Conservation (phyloP, 2,888 invertebrate species). For the Amiota mariae region DNA sequence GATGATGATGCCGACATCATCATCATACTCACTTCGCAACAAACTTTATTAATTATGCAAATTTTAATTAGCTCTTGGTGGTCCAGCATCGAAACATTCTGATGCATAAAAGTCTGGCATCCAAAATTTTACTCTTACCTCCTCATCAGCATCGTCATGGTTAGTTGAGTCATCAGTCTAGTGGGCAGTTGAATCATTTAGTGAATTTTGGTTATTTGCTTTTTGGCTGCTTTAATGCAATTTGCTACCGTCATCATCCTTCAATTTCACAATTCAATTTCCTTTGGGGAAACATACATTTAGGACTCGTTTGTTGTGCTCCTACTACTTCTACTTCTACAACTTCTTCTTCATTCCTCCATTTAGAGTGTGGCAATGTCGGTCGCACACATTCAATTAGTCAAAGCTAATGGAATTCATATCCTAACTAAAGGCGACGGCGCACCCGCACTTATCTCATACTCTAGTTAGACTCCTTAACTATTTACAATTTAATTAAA, state of each 20-base stretch:
- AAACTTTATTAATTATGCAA: conserved; percentile 62
- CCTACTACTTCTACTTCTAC: no score
- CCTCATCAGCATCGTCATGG: no score
- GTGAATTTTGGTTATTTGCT: not conserved
- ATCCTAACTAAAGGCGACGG: conserved; percentile 20
- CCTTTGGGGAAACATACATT: conserved; percentile 36
- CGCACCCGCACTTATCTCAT: no score
- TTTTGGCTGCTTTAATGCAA: not conserved
- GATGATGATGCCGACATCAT: no score
- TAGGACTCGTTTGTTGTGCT: not conserved
- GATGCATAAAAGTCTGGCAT: no score
- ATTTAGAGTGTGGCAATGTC: conserved; percentile 42
- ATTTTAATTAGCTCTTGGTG: conserved; percentile 56
- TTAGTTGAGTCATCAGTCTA: no score
- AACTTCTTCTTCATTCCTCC: not conserved
- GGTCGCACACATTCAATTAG: conserved; percentile 56
- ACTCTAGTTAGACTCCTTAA: no score
- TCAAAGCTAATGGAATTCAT: conserved; percentile 17
- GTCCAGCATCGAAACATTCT: not conserved
- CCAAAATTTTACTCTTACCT: no score
- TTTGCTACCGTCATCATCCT: not conserved
- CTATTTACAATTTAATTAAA: conserved; percentile 28
- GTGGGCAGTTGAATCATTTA: not conserved
- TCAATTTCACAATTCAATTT: conserved; percentile 57
- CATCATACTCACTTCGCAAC: conserved; percentile 1